These are phyloP conservation scores for Aquatica leii DNA, from an alignment of 2,888 invertebrate genomes.

Conservation along the genomic window DNA sequence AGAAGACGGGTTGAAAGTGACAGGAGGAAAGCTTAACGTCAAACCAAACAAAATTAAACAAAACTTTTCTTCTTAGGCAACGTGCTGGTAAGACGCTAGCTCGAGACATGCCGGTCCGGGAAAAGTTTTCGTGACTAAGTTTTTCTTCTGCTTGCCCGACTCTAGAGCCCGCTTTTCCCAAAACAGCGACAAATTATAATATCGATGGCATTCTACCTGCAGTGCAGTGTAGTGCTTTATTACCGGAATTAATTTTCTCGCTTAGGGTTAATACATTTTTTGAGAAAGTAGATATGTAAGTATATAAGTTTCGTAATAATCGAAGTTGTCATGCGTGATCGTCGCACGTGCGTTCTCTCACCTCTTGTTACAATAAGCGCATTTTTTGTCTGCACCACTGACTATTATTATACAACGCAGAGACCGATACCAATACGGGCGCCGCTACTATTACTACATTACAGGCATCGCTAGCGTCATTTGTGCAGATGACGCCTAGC, in stretches of 20 bases:
- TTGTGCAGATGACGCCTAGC: slow-evolving; percentile 34
- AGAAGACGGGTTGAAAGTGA: slow-evolving; percentile 61
- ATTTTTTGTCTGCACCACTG: slow-evolving; percentile 23
- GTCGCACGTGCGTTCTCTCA: slow-evolving; percentile 31
- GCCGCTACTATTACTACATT: slow-evolving; percentile 12
- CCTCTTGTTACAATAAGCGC: slow-evolving; percentile 14
- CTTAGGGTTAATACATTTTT: slow-evolving; percentile 18
- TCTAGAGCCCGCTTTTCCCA: slow-evolving; percentile 55
- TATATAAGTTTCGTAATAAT: slow-evolving; percentile 29
- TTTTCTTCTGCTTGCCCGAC: slow-evolving; percentile 59
- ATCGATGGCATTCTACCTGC: slow-evolving; percentile 56
- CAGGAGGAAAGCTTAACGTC: slow-evolving; percentile 62
- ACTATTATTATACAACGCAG: slow-evolving; percentile 15
- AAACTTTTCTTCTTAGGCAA: slow-evolving; percentile 62
- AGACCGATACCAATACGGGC: slow-evolving; percentile 4
- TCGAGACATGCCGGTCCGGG: slow-evolving; percentile 52
- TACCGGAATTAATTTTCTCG: slow-evolving; percentile 26
- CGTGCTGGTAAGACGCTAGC: slow-evolving; percentile 57
- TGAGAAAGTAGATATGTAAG: slow-evolving; percentile 24
- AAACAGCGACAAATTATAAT: slow-evolving; percentile 62
- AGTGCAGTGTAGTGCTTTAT: slow-evolving; percentile 33
- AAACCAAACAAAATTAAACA: slow-evolving; percentile 63
- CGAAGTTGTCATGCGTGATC: slow-evolving; percentile 23
- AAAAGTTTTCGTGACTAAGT: slow-evolving; percentile 61
- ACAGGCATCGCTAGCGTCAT: slow-evolving; percentile 16